Evolutionary conservation across 2,797 vertebrate genomes (phyloP).

Genomic region (Trachops cirrhosus): DNA sequence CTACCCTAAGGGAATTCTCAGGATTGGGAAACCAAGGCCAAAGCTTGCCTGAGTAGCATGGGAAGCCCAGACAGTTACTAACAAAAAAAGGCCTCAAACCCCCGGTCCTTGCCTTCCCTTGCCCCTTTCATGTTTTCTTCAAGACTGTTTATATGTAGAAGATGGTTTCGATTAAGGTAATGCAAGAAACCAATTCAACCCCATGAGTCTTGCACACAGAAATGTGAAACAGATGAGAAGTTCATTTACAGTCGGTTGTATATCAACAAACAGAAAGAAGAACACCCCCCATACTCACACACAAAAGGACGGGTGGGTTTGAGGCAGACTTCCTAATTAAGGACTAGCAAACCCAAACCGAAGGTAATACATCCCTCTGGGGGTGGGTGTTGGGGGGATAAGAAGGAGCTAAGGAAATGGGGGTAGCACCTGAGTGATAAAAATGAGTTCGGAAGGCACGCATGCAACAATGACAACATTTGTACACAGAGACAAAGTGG

Average conservation of each 20-base stretch:
- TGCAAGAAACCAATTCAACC: conserved; percentile 31
- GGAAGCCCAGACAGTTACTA: neutral
- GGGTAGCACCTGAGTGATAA: neutral
- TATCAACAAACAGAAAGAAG: neutral
- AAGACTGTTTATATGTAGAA: conserved; percentile 35
- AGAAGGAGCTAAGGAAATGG: neutral
- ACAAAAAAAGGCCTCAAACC: neutral
- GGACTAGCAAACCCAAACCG: neutral
- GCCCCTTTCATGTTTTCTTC: conserved; percentile 3
- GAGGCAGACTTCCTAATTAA: conserved; percentile 44
- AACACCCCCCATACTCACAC: neutral
- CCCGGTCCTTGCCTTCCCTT: neutral
- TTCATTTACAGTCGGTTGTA: neutral
- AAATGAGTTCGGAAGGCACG: neutral
- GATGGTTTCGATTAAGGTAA: conserved; percentile 63
- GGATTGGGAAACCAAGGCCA: conserved; percentile 36
- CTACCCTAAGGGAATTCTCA: neutral
- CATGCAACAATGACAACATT: neutral
- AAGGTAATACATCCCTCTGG: neutral
- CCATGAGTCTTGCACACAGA: neutral
- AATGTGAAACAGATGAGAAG: conserved; percentile 63
- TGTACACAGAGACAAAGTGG: neutral
- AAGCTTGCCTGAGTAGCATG: neutral
- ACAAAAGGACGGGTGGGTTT: neutral
- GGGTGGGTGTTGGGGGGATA: neutral